These are phyloP conservation scores for Phengaris arion DNA, from an alignment of 2,888 invertebrate genomes.

Conservation along the genomic window DNA sequence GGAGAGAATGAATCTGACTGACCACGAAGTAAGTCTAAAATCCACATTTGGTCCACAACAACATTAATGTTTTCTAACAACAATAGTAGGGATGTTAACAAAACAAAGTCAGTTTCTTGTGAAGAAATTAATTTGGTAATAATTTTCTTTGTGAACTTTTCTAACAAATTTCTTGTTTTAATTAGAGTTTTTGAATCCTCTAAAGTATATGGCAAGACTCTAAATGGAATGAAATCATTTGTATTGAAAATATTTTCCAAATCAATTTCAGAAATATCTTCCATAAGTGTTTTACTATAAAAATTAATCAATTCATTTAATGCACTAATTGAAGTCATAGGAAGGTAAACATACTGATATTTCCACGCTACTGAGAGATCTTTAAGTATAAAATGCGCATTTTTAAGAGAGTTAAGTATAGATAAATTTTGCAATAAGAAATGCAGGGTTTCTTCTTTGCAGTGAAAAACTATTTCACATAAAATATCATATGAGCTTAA, in stretches of 20 bases:
- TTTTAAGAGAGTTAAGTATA: slow-evolving; percentile 58
- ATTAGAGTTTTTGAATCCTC: slow-evolving; percentile 39
- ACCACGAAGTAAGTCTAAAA: slow-evolving; percentile 58
- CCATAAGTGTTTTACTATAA: slow-evolving; percentile 43
- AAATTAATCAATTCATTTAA: slow-evolving; percentile 62
- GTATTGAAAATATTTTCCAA: slow-evolving; percentile 45
- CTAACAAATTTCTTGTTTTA: slow-evolving; percentile 41
- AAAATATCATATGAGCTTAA: slow-evolving; percentile 55
- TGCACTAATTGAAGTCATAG: slow-evolving; percentile 61
- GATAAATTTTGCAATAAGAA: slow-evolving; percentile 53
- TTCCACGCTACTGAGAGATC: slow-evolving; percentile 69
- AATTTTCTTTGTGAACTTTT: slow-evolving; percentile 52
- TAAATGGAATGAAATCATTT: slow-evolving; percentile 61
- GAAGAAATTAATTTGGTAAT: slow-evolving; percentile 56
- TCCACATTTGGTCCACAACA: slow-evolving; percentile 48
- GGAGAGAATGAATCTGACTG: slow-evolving; percentile 59
- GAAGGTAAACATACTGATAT: slow-evolving; percentile 69
- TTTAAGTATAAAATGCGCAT: slow-evolving; percentile 59
- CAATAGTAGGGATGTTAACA: slow-evolving; percentile 58
- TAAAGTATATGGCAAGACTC: slow-evolving; percentile 53
- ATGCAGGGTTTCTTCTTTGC: slow-evolving; percentile 64
- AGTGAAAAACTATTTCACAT: slow-evolving; percentile 56
- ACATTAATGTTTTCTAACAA: slow-evolving; percentile 50
- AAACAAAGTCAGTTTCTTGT: slow-evolving; percentile 64
- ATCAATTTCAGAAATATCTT: slow-evolving; percentile 38